phyloP scores from a whole-genome alignment of 2,888 invertebrate species.

The Chelonus formosanus region DNA sequence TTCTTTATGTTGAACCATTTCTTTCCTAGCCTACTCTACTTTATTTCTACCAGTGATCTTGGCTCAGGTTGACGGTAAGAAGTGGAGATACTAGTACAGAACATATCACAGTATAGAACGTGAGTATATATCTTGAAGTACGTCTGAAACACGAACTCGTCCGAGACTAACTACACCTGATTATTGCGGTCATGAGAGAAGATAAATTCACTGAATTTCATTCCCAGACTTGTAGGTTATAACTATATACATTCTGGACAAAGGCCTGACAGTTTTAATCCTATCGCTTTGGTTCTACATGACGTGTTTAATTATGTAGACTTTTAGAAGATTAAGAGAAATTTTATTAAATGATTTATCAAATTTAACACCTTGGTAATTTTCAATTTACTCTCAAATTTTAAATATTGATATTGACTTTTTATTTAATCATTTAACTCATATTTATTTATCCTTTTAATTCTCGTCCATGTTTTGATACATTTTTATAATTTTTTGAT shows the following conservation, averaged over 20 bases:
- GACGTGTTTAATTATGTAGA: constrained; percentile 9
- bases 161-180: constrained; percentile 50
- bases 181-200: constrained; percentile 49
- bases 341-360: neutral
- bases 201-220: constrained; percentile 54
- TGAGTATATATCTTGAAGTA: constrained; percentile 10
- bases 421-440: no score
- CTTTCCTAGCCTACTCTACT: constrained; percentile 26
- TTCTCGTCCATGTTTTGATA: no score
- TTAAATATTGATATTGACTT: no score
- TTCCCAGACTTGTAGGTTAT: constrained; percentile 36
- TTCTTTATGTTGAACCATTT: constrained; percentile 21
- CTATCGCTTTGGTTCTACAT: constrained; percentile 12
- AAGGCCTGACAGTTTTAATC: constrained; percentile 24
- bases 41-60: constrained; percentile 18
- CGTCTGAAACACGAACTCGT: constrained; percentile 34
- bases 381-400: no score
- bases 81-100: constrained; percentile 11
- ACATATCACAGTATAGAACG: constrained; percentile 8
- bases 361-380: no score
- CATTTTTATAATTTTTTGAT: no score
- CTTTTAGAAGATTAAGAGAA: neutral
- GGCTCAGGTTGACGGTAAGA: constrained; percentile 11
- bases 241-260: constrained; percentile 10
- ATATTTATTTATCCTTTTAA: no score